A percentile compares a stretch with the other conserved stretches of the same genome.
Evolutionary conservation across 2,113 vertebrate species (phyloP).

Genomic region (Malurus cyaneus): DNA sequence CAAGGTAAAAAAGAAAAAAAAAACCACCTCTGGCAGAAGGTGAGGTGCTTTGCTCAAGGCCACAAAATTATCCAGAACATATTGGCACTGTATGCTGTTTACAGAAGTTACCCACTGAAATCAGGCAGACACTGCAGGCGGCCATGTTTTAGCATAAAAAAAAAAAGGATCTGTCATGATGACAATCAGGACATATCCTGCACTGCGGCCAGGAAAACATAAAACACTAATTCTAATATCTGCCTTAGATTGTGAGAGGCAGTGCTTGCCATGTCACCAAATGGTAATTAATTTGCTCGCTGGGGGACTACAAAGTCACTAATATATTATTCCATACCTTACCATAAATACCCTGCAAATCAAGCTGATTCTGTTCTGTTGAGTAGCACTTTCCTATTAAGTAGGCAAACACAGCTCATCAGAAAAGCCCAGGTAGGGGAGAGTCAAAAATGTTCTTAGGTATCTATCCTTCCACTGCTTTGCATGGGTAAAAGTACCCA

Average conservation of each 20-base stretch:
- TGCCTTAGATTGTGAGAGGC: slow-evolving; percentile 3
- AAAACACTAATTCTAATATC: slow-evolving; percentile 1
- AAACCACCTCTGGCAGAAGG: neutral
- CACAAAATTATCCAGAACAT: slow-evolving; percentile 28
- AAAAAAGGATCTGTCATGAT: neutral
- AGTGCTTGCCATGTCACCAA: neutral
- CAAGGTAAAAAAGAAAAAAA: neutral
- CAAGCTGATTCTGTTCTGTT: neutral
- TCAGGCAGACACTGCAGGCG: neutral
- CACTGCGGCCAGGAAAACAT: neutral
- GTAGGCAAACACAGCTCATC: slow-evolving; percentile 31
- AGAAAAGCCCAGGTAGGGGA: neutral
- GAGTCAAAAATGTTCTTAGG: neutral
- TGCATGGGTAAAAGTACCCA: slow-evolving; percentile 13
- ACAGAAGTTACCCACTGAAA: neutral
- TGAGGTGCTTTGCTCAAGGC: slow-evolving; percentile 29
- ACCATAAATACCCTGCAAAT: slow-evolving; percentile 42
- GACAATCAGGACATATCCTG: slow-evolving; percentile 5
- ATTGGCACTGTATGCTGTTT: neutral
- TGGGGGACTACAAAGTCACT: slow-evolving; percentile 16
- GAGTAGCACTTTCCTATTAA: slow-evolving; percentile 5
- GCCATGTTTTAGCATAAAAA: slow-evolving; percentile 20
- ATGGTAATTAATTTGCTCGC: slow-evolving; percentile 47
- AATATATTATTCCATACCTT: slow-evolving; percentile 4
- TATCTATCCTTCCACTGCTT: neutral